A percentile compares a stretch with the other conserved stretches of the same genome.
phyloP scores from a whole-genome alignment of 2,888 invertebrate genomes.

The Thereva unica region DNA sequence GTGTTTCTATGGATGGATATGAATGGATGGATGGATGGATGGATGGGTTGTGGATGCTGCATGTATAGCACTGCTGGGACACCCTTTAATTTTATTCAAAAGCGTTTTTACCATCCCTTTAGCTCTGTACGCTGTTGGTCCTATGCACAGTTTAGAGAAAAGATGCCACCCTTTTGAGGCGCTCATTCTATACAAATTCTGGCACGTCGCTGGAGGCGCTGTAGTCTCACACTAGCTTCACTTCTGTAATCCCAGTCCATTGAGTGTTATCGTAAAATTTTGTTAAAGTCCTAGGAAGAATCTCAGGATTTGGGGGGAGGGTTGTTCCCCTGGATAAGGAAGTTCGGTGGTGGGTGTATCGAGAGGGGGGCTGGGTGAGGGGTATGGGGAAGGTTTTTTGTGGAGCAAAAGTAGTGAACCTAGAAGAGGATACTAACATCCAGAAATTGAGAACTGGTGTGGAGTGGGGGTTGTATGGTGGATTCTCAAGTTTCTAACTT shows the following conservation, averaged over 20 bases:
- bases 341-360: background rate
- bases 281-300: conserved; percentile 29
- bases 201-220: background rate
- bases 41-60: too few relatives aligned
- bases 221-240: background rate
- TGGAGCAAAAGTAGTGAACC: conserved; percentile 1
- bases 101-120: too few relatives aligned
- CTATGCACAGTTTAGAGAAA: too few relatives aligned
- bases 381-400: background rate
- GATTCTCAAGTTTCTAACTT: conserved; percentile 23
- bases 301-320: conserved; percentile 5
- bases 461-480: background rate
- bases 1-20: conserved; percentile 1
- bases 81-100: too few relatives aligned
- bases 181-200: background rate
- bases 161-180: conserved; percentile 1
- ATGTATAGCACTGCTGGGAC: too few relatives aligned
- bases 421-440: background rate
- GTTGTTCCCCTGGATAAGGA: background rate
- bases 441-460: background rate
- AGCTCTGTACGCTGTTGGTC: too few relatives aligned
- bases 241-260: conserved; percentile 31
- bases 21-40: background rate
- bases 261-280: conserved; percentile 33
- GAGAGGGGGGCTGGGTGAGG: background rate